Base-by-base conservation (phyloP, 1,140 invertebrate species). In the Homarus americanus region DNA sequence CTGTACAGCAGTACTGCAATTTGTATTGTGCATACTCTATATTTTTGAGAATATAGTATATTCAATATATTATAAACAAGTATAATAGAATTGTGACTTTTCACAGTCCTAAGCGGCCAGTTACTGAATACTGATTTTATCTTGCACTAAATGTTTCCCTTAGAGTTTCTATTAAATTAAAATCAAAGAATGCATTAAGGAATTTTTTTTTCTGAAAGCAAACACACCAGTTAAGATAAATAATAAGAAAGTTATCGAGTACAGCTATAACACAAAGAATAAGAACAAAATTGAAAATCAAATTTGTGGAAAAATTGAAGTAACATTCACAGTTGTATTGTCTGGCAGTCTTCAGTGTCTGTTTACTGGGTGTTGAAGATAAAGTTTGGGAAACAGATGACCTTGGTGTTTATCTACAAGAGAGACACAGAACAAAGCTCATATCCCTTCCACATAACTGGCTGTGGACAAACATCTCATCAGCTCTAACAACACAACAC, bases 401-500 rank as follows among this genome's bases (percentile, higher is more conserved):
- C 63, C 32, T 32, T 32, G 63, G n/a, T 32, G 28, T 28, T 32
- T 12, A 69, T 69, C n/a, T 32, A 69, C n/a, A 69, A 32, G 28
- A 69, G 9, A 69, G 10, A 32, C n/a, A 69, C 28, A 69, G 5
- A 69, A 24, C 63, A 69, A 5, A 32, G 28, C 63, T 69, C 5
- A 4, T 32, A 24, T 32, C 5, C 12, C 63, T 7, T 69, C 63
- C 28, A 69, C 9, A 69, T 9, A 69, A 32, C 53, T 58, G 53
- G 53, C 4, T 9, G 44, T 49, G 44, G 12, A 69, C 63, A 69
- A 69, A 69, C 63, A 69, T 28, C 12, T 69, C 24, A 24, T 24
- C 63, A 69, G n/a, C 28, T 69, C n/a, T 69, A 69, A 69, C 63
- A 69, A 69, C 63, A 9, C 32, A 58, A 58, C 63, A 32, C n/a